Percentiles rank a stretch among this genome's conserved stretches.
Evolutionary conservation across 2,888 invertebrate species (phyloP).

Genomic region (Oligia latruncula): DNA sequence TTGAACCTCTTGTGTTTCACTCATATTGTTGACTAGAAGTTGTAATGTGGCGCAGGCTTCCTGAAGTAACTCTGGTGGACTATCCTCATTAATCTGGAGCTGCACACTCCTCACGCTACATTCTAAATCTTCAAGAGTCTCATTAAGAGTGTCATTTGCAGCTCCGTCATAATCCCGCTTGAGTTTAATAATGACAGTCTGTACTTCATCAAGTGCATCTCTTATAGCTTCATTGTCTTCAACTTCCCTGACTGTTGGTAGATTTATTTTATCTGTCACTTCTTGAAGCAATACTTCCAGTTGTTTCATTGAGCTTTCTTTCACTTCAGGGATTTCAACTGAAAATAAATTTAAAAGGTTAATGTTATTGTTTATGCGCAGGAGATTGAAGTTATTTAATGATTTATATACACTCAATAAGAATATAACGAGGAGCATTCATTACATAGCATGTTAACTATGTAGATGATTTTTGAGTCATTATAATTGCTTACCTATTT

Average conservation of each 20-base stretch:
- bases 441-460: no score
- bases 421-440: not conserved
- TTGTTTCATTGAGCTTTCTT: slow-evolving; percentile 75
- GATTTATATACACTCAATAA: not conserved
- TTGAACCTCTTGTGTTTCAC: slow-evolving; percentile 72
- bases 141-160: slow-evolving; percentile 83
- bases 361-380: not conserved
- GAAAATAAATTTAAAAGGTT: slow-evolving; percentile 34
- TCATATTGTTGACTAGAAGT: slow-evolving; percentile 80
- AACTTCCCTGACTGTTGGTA: slow-evolving; percentile 64
- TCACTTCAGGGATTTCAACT: slow-evolving; percentile 63
- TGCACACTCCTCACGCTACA: slow-evolving; percentile 88
- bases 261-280: slow-evolving; percentile 76
- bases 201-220: slow-evolving; percentile 85
- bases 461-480: not conserved
- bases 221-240: slow-evolving; percentile 78
- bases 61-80: slow-evolving; percentile 81
- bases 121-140: slow-evolving; percentile 88
- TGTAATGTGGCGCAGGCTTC: slow-evolving; percentile 86
- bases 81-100: slow-evolving; percentile 84
- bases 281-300: slow-evolving; percentile 79
- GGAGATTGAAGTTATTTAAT: not conserved
- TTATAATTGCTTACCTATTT: slow-evolving; percentile 47
- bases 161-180: slow-evolving; percentile 82
- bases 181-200: slow-evolving; percentile 85